These are phyloP conservation scores for Apamea crenata DNA, from an alignment of 2,888 invertebrate species.

Conservation along the genomic window DNA sequence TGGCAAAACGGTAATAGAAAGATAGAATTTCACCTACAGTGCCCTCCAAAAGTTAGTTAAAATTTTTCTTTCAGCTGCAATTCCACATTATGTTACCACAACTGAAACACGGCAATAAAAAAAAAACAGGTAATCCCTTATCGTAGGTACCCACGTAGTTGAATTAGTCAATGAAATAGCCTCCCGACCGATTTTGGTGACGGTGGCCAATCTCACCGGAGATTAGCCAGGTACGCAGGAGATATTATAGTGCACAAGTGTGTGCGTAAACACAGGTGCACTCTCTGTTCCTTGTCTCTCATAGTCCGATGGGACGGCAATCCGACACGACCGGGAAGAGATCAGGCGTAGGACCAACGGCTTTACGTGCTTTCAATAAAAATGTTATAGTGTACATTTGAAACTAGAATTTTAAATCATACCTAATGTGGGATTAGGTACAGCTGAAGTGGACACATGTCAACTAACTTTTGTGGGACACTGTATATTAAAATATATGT, in stretches of 20 bases:
- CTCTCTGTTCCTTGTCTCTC: no score
- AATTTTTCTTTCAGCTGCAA: not conserved
- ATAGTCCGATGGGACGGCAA: no score
- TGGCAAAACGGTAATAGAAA: not conserved
- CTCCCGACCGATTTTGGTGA: no score
- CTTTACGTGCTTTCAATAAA: no score
- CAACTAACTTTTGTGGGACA: not conserved
- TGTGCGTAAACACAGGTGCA: no score
- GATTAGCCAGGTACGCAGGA: no score
- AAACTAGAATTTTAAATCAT: not conserved
- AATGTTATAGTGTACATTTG: not conserved
- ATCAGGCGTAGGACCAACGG: no score
- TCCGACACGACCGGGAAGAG: no score
- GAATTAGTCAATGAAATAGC: not conserved
- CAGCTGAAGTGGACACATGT: not conserved
- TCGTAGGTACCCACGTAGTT: not conserved
- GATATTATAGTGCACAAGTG: no score
- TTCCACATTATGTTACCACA: not conserved
- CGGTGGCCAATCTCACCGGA: no score
- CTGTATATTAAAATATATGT: not conserved
- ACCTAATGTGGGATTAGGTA: not conserved
- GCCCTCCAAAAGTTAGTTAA: not conserved
- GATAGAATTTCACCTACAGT: constrained; percentile 26
- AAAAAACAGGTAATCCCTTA: not conserved
- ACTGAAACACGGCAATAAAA: not conserved